Percentiles rank a stretch among this genome's conserved stretches.
These are phyloP conservation scores for Gymnothorax reevesii DNA, from an alignment of 2,797 vertebrate species.

Conservation along the genomic window DNA sequence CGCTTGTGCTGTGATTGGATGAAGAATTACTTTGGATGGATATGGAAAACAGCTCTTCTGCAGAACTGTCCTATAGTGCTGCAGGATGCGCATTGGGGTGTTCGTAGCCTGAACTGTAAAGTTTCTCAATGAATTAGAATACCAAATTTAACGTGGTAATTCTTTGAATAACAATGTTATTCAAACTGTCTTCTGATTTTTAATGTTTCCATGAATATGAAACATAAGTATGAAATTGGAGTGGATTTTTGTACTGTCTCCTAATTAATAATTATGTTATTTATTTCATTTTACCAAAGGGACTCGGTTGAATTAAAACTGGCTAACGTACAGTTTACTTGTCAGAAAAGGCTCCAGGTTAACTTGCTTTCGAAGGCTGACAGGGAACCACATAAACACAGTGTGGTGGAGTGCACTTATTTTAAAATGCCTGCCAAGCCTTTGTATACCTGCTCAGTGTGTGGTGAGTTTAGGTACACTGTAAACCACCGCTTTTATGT, in stretches of 20 bases:
- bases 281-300: too few species aligned
- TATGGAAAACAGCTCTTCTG: background rate
- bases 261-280: too few species aligned
- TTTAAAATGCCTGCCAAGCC: background rate
- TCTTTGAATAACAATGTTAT: too few species aligned
- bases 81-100: background rate
- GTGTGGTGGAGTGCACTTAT: background rate
- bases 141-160: too few species aligned
- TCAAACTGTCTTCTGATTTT: too few species aligned
- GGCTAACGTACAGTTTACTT: too few species aligned
- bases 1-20: background rate
- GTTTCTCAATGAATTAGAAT: background rate
- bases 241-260: too few species aligned
- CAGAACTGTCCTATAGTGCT: background rate
- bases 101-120: background rate
- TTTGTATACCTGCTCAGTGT: constrained; percentile 5
- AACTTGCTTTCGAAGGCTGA: background rate
- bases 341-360: background rate
- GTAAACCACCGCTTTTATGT: background rate
- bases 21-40: background rate
- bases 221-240: too few species aligned
- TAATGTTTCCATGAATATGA: too few species aligned
- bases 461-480: background rate
- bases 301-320: too few species aligned
- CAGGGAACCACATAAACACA: background rate